These are phyloP conservation scores for Cervus canadensis DNA, from an alignment of 2,113 vertebrate genomes.

Conservation along the genomic window DNA sequence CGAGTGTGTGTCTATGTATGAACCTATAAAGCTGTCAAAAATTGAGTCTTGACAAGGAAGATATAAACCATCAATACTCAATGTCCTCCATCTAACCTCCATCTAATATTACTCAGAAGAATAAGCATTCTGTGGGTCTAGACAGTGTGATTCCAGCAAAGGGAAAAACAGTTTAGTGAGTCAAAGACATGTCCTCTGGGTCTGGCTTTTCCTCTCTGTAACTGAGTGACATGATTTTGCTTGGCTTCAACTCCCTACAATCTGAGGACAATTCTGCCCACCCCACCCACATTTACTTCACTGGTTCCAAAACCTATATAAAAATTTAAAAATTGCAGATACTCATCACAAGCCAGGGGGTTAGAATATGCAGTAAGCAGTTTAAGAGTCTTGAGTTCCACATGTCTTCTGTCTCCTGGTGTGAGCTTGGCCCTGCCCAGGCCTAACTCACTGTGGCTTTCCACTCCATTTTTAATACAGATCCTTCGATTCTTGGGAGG, in stretches of 20 bases:
- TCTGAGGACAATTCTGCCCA: not conserved
- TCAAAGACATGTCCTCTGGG: fast-evolving
- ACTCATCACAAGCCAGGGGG: not conserved
- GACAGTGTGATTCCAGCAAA: not conserved
- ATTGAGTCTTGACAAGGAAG: not conserved
- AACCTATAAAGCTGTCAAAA: not conserved
- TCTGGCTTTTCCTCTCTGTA: not conserved
- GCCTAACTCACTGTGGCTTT: not conserved
- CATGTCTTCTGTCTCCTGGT: not conserved
- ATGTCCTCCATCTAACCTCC: not conserved
- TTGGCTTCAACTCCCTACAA: not conserved
- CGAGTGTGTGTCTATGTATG: not conserved
- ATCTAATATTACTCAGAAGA: not conserved
- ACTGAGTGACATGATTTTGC: not conserved
- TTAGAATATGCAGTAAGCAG: not conserved
- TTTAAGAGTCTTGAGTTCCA: not conserved
- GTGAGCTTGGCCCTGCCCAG: not conserved
- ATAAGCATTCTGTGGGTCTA: not conserved
- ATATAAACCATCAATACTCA: not conserved
- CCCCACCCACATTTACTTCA: not conserved
- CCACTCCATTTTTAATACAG: not conserved
- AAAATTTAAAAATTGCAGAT: not conserved
- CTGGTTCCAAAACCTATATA: not conserved
- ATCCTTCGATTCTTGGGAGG: not conserved
- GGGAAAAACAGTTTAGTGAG: not conserved